Conservation (phyloP, 2,888 invertebrate genomes). For the Lacanobia oleracea region DNA sequence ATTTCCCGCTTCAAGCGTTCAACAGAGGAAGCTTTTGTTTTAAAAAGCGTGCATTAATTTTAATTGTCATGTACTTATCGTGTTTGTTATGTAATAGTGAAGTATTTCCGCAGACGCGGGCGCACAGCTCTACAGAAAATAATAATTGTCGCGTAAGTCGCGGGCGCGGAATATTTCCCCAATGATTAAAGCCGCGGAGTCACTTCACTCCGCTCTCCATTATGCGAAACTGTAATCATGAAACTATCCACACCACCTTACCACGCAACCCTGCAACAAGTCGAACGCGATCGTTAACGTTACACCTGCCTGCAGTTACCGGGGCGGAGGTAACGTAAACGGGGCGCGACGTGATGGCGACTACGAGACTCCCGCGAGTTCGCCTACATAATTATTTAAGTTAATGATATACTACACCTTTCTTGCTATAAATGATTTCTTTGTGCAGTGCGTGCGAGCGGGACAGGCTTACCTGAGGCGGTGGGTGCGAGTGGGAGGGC, state of each 20-base stretch:
- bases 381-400: conserved; percentile 88
- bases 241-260: conserved; percentile 77
- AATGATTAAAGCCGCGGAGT: conserved; percentile 84
- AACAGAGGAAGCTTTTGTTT: conserved; percentile 23
- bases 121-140: conserved; percentile 58
- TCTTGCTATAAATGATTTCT: conserved; percentile 84
- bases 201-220: conserved; percentile 82
- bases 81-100: conserved; percentile 64
- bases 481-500: conserved; percentile 64
- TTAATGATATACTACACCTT: conserved; percentile 89
- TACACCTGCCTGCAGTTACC: conserved; percentile 29
- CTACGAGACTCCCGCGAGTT: conserved; percentile 66
- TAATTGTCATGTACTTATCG: conserved; percentile 63
- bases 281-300: conserved; percentile 69
- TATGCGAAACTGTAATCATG: conserved; percentile 86
- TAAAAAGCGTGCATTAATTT: conserved; percentile 55
- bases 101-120: conserved; percentile 42
- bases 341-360: conserved; percentile 50
- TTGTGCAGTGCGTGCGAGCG: conserved; percentile 75
- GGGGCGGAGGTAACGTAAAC: conserved; percentile 65
- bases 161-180: conserved; percentile 83
- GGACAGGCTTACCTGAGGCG: conserved; percentile 54
- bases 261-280: conserved; percentile 46
- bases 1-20: neutral
- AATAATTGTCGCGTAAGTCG: conserved; percentile 72